phyloP scores from a whole-genome alignment of 2,888 invertebrate species.

The Busseola fusca region DNA sequence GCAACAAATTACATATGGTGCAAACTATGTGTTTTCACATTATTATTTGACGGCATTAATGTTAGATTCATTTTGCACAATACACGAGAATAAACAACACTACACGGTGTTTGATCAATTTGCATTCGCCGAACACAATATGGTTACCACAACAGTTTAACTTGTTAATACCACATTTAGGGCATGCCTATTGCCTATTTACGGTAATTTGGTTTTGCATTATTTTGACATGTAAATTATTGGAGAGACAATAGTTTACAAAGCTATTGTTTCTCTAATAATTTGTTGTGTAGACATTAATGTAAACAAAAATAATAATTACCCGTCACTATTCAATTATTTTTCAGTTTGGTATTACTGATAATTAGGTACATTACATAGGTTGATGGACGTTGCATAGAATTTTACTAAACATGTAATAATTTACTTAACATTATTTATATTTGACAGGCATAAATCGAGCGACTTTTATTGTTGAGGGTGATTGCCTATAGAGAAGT shows the following conservation, averaged over 20 bases:
- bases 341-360: neutral
- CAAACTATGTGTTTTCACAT: constrained; percentile 27
- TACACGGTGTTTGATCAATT: constrained; percentile 40
- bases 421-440: neutral
- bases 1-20: constrained; percentile 17
- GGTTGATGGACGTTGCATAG: neutral
- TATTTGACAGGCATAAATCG: too few relatives aligned
- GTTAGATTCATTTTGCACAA: constrained; percentile 48
- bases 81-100: constrained; percentile 23
- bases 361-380: too few relatives aligned
- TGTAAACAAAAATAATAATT: neutral
- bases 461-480: neutral
- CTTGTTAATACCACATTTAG: constrained; percentile 39
- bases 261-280: too few relatives aligned
- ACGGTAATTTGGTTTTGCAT: constrained; percentile 8
- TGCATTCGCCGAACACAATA: constrained; percentile 32
- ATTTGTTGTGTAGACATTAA: neutral
- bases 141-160: constrained; percentile 31
- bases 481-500: neutral
- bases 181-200: constrained; percentile 17
- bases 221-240: constrained; percentile 24
- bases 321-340: neutral
- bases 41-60: constrained; percentile 32
- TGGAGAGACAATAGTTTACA: neutral
- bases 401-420: neutral